Evolutionary conservation across 2,797 vertebrate genomes (phyloP), one percentile per base, ranked within the genome.

Genomic region (Odontamblyopus rebecca): DNA sequence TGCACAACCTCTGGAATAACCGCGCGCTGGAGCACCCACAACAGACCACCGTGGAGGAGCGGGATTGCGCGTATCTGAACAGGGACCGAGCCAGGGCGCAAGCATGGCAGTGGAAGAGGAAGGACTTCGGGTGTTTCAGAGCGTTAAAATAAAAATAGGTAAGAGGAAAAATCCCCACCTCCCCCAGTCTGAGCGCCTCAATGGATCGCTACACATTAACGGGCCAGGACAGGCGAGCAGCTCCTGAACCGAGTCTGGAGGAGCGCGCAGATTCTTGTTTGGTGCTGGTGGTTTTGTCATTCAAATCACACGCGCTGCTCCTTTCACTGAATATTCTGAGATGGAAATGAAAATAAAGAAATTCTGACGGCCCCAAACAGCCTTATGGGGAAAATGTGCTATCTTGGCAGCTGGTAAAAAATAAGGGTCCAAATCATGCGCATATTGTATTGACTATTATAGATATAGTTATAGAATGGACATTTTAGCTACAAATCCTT

Each of bases 121-220:
- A 94, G 97, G 97, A 85, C 96, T 99, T 26, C 95, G 96, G 80
- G 95, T 98, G 76, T 98, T 98, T 83, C 97, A 99, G 92, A 99
- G 97, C 93, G 97, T 99, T 88, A 96, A 94, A 95, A 98, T 98
- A 89, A 99, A 99, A 93, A 98, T 98, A 89, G 97, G 97, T 97
- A 92, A 94, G 94, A 72, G 68, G 70, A 78, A 80, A 77, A 86
- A 82, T 79, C 86, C 80, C 81, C 77, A 66, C 77, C 57, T 23
- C 23, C 57, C 88, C 83, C 84, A 81, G 83, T 77, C 71, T 71
- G 84, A 77, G 82, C 80, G 81, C 78, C 74, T 84, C 68, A 54
- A 81, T 84, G 78, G 74, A 90, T 82, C 86, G 66, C 76, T 89
- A 79, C 77, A 68, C 68, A 56, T 84, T 86, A 84, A 87, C 82